Percentiles rank a stretch among this genome's conserved stretches.
Conservation (phyloP, 2,888 invertebrate genomes). For the Atrina japonica region DNA sequence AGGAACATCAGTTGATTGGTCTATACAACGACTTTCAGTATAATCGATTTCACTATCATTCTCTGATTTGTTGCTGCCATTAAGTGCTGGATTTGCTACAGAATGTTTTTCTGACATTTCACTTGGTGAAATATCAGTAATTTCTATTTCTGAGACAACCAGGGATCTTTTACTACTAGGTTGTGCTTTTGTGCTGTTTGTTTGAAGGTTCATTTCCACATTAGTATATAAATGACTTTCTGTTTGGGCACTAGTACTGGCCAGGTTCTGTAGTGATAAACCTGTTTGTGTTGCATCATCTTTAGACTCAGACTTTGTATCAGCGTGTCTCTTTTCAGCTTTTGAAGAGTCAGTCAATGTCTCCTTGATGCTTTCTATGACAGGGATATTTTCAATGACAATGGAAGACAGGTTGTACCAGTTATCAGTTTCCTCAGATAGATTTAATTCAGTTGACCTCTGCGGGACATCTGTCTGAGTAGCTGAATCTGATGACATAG, state of each 20-base stretch:
- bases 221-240: constrained; percentile 25
- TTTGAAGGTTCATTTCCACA: neutral
- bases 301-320: constrained; percentile 19
- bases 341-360: constrained; percentile 35
- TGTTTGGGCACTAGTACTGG: constrained; percentile 56
- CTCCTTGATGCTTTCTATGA: constrained; percentile 55
- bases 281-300: constrained; percentile 61
- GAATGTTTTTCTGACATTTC: neutral
- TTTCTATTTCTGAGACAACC: constrained; percentile 40
- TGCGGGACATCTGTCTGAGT: constrained; percentile 45
- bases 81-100: no score
- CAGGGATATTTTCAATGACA: constrained; percentile 64
- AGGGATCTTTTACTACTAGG: constrained; percentile 33
- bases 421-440: constrained; percentile 56
- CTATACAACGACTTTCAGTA: neutral
- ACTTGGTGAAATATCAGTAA: constrained; percentile 45
- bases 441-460: constrained; percentile 37
- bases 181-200: constrained; percentile 18
- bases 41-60: neutral
- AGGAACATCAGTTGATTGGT: neutral
- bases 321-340: constrained; percentile 36
- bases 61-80: constrained; percentile 34
- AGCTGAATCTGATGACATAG: constrained; percentile 28
- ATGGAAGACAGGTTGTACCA: constrained; percentile 64
- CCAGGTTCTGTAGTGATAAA: constrained; percentile 53